Evolutionary conservation across 2,888 invertebrate species (phyloP), one percentile per base, ranked within the genome.

Genomic region (Drosophila pseudotakahashii): DNA sequence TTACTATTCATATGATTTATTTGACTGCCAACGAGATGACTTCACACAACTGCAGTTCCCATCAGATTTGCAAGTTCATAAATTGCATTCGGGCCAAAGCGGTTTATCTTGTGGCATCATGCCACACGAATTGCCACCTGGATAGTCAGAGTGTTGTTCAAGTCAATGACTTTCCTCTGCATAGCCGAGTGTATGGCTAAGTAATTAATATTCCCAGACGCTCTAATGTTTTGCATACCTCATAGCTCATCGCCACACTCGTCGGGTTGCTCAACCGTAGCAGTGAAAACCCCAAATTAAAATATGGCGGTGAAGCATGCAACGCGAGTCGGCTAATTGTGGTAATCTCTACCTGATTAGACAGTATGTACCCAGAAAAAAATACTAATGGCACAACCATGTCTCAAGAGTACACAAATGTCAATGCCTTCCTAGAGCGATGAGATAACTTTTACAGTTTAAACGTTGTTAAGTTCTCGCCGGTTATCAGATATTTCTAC

Each of bases 151-250:
- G 36, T 37, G 32, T 32, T 26, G 23, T 19, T 4, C 13, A 48
- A 70, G 69, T 70, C 71, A 71, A 47, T 73, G 71, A 63, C 71
- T 71, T 32, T 51, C 23, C 32, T 41, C 19, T 13, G 50, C 6
- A 7, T 19, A 34, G 23, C 42, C 44, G 73, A 7, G 7, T 7
- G 30, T 30, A 55, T 26, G 5, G 68, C 53, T 39, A 48, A 73
- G 63, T 41, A 73, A 71, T 71, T 73, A 73, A 52, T 63, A 52
- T 63, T 55, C 73, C 45, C 71, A 73, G 71, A 55, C 73, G 41
- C 73, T 51, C 41, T 16, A 62, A 63, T 63, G 64, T 23, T 73
- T 71, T 71, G 73, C 71, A 73, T 71, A 73, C 73, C 73, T 54
- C 59, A 58, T 52, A 34, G 5, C 34, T 34, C 34, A 11, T 11